A percentile compares a stretch with the other conserved stretches of the same genome.
Conservation (phyloP, 2,113 vertebrate species). For the Oxyruncus cristatus region DNA sequence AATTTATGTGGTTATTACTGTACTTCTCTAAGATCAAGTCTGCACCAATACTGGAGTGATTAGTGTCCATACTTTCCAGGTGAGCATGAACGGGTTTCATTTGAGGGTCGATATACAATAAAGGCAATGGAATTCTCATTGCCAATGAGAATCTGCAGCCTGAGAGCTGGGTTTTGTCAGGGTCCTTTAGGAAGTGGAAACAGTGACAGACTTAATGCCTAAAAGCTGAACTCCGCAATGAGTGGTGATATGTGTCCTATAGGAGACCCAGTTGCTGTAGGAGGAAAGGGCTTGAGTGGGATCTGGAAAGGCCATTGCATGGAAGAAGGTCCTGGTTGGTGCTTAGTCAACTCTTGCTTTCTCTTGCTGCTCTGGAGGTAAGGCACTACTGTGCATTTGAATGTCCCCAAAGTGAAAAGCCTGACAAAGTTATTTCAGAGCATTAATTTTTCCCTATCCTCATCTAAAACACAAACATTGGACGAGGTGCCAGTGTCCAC, state of each 20-base stretch:
- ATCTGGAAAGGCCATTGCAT: neutral
- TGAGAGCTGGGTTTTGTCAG: neutral
- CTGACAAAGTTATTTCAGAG: neutral
- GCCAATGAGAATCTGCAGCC: neutral
- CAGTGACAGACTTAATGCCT: neutral
- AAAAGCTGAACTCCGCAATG: neutral
- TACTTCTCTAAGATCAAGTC: neutral
- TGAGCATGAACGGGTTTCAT: neutral
- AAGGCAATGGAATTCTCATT: neutral
- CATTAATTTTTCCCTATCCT: neutral
- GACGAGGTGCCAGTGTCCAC: accelerated
- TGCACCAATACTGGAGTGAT: neutral
- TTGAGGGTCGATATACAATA: neutral
- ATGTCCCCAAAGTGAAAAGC: neutral
- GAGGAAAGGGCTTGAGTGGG: neutral
- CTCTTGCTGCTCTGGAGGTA: neutral
- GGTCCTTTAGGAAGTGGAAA: neutral
- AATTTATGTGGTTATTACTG: neutral
- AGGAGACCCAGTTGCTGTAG: neutral
- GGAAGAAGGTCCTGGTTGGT: neutral
- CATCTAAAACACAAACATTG: neutral
- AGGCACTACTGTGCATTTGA: neutral
- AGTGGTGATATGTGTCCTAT: accelerated
- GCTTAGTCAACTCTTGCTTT: neutral
- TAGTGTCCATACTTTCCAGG: neutral